Evolutionary conservation across 2,888 invertebrate genomes (phyloP).

Genomic region (Seira ritae): DNA sequence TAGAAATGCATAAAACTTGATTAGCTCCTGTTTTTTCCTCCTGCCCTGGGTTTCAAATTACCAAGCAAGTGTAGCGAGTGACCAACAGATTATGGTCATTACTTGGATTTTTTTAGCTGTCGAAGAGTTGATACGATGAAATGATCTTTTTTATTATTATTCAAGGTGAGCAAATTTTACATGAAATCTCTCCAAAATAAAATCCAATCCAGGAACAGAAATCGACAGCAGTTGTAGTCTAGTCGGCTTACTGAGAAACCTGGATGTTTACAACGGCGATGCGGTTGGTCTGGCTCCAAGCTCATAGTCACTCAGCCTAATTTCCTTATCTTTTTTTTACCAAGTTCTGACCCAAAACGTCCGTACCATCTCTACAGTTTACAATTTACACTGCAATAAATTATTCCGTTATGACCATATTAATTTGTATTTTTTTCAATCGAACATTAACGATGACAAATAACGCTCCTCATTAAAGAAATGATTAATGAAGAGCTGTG

Average conservation of each 20-base stretch:
- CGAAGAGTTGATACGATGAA: neutral
- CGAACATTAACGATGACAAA: neutral
- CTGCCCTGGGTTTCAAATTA: neutral
- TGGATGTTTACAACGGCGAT: too few relatives aligned
- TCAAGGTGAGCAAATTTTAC: neutral
- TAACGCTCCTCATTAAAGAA: neutral
- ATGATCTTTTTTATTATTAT: neutral
- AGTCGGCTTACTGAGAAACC: too few relatives aligned
- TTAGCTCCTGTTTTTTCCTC: neutral
- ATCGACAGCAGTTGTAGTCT: too few relatives aligned
- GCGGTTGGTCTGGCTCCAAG: neutral
- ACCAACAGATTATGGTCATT: neutral
- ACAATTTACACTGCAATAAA: too few relatives aligned
- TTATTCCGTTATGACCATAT: neutral
- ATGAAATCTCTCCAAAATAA: neutral
- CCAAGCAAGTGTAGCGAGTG: neutral
- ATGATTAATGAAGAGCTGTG: neutral
- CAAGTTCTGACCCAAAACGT: neutral
- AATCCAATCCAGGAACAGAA: neutral
- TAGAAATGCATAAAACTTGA: neutral
- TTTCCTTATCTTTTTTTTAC: neutral
- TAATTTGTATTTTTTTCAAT: neutral
- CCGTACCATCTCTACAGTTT: neutral
- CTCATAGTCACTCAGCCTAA: neutral
- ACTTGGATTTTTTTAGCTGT: too few relatives aligned